A percentile compares a stretch with the other conserved stretches of the same genome.
phyloP scores from a whole-genome alignment of 1,140 invertebrate species.

The Eumaeus atala region DNA sequence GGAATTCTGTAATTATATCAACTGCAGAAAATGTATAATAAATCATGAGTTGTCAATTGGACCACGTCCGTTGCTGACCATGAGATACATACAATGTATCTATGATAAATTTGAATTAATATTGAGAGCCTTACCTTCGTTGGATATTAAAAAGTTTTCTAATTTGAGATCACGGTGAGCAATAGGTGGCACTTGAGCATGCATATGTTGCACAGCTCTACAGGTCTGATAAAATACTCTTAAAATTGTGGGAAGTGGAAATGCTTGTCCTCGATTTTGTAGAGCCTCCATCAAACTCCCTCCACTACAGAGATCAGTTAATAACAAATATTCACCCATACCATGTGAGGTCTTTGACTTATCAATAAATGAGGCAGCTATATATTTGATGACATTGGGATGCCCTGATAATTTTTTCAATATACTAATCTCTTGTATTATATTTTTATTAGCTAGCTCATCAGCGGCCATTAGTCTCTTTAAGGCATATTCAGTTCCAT shows the following conservation, averaged over 20 bases:
- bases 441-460: constrained; percentile 84
- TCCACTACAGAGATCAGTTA: constrained; percentile 83
- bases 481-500: constrained; percentile 92
- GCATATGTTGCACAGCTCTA: constrained; percentile 93
- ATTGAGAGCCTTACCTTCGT: constrained; percentile 67
- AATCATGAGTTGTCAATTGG: no score
- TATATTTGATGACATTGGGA: constrained; percentile 86
- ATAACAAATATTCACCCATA: constrained; percentile 81
- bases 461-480: constrained; percentile 88
- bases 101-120: neutral
- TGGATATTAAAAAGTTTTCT: constrained; percentile 78
- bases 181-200: constrained; percentile 90
- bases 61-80: no score
- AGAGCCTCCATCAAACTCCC: constrained; percentile 89
- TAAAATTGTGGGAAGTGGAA: constrained; percentile 85
- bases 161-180: constrained; percentile 95
- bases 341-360: constrained; percentile 80
- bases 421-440: constrained; percentile 86
- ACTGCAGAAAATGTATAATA: no score
- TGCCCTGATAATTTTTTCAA: constrained; percentile 86
- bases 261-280: constrained; percentile 75
- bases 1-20: no score
- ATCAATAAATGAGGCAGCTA: constrained; percentile 83
- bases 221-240: constrained; percentile 94
- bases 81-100: no score